Evolutionary conservation across 2,113 vertebrate genomes (phyloP), one percentile per base, ranked within the genome.

Genomic region (Chaetodon auriga): DNA sequence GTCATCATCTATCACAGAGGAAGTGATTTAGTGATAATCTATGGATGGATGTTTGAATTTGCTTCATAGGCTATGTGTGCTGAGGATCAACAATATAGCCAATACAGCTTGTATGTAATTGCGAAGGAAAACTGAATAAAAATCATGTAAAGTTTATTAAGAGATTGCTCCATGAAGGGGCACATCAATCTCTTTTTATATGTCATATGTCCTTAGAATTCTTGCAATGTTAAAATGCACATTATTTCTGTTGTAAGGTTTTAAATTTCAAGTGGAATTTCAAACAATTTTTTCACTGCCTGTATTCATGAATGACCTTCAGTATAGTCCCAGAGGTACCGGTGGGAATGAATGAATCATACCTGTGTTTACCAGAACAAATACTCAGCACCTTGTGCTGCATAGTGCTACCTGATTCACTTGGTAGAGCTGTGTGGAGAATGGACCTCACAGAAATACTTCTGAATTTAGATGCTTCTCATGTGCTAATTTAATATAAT

Each of bases 11-110:
- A 80, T 89, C 83, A 88, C 30, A 12, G 38, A 19, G 41, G 58
- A 81, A 53, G 46, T 76, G 63, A 75, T 89, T 87, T 81, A 58
- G 54, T 49, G 69, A 65, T 73, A 75, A 82, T 80, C 36, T 48
- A 63, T 68, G 19, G 80, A 43, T 51, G 46, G 53, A 81, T 62
- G 73, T 71, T 85, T 80, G 72, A 54, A 81, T 70, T 68, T 70
- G 35, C 65, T n/a, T 73, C 25, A 57, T 69, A 9, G 46, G 71
- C 45, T 53, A n/a, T 38, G 23, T 38, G 43, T 14, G 49, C 11
- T 58, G 18, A 72, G 41, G 14, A 8, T 43, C 7, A 16, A n/a
- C 51, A 36, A 43, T 8, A 48, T n/a, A n/a, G n/a, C n/a, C n/a
- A n/a, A n/a, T n/a, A n/a, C n/a, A 14, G 10, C 51, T n/a, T 43